Evolutionary conservation across 2,888 invertebrate species (phyloP).

Genomic region (Saturnia pavonia): DNA sequence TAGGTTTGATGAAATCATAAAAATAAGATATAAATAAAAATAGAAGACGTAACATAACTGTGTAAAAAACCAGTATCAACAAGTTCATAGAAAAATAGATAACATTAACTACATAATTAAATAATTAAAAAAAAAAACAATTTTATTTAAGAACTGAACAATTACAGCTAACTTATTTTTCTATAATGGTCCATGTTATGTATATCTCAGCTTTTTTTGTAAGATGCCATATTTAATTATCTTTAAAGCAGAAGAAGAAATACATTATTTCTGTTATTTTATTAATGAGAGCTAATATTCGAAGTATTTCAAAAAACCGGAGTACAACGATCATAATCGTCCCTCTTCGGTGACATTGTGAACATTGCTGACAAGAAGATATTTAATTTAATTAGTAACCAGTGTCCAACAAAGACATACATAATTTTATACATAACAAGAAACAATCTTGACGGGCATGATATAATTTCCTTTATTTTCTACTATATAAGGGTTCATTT

Average conservation of each 20-base stretch:
- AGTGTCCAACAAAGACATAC: conserved; percentile 32
- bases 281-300: conserved; percentile 17
- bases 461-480: conserved; percentile 5
- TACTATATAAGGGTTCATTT: conserved; percentile 4
- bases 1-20: too few species aligned
- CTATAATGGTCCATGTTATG: background rate
- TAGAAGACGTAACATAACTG: too few species aligned
- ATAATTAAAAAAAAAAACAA: background rate
- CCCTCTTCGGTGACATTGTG: conserved; percentile 19
- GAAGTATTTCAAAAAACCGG: conserved; percentile 20
- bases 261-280: conserved; percentile 1
- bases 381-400: conserved; percentile 44
- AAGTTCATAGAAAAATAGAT: background rate
- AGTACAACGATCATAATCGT: conserved; percentile 18
- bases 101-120: background rate
- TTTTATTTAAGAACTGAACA: background rate
- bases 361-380: conserved; percentile 28
- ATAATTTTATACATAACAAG: conserved; percentile 1
- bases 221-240: background rate
- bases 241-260: conserved; percentile 4
- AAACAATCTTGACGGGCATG: background rate
- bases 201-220: background rate
- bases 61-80: too few species aligned
- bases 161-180: background rate
- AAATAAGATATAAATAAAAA: too few species aligned